Evolutionary conservation across 2,888 invertebrate genomes (phyloP), one percentile per base, ranked within the genome.

Genomic region (Vanessa cardui): DNA sequence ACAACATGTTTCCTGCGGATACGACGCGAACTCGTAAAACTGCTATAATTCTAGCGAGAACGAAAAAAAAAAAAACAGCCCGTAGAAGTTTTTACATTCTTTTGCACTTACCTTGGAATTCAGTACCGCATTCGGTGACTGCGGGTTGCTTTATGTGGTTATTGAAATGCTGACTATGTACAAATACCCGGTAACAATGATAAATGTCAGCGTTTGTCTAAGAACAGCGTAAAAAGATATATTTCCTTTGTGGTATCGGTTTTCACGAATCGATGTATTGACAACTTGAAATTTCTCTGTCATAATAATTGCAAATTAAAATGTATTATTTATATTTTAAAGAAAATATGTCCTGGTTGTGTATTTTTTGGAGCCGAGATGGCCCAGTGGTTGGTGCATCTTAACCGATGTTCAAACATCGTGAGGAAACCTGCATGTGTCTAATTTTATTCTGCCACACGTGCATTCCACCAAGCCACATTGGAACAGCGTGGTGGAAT

Each of bases 61-160:
- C 33, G 20, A 56, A 54, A 69, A 76, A 78, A 76, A 72, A 72
- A 76, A 73, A 64, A 74, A 45, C 67, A 72, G 62, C 65, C 76
- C 70, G 70, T 76, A 73, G 52, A 54, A 54, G 74, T 78, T 78
- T 56, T 75, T 77, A 79, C 78, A 78, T 80, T 81, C 76, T 78
- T 80, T 78, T 77, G 73, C 75, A 79, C 79, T 82, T 75, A 74
- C 70, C 54, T 58, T 61, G 73, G 76, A 79, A 78, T 79, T 77
- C 77, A 77, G 73, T 79, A 70, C 69, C 76, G 75, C 73, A 75
- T 73, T 73, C 74, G 67, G 71, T 76, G 70, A 44, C 60, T 61
- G 65, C 71, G 46, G 65, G 31, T 64, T 68, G 47, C 65, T 69
- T 70, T 72, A 70, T 68, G 64, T 61, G 58, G 61, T 63, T 68